These are phyloP conservation scores for Polymixis lichenea DNA, from an alignment of 2,888 invertebrate genomes.

Conservation along the genomic window DNA sequence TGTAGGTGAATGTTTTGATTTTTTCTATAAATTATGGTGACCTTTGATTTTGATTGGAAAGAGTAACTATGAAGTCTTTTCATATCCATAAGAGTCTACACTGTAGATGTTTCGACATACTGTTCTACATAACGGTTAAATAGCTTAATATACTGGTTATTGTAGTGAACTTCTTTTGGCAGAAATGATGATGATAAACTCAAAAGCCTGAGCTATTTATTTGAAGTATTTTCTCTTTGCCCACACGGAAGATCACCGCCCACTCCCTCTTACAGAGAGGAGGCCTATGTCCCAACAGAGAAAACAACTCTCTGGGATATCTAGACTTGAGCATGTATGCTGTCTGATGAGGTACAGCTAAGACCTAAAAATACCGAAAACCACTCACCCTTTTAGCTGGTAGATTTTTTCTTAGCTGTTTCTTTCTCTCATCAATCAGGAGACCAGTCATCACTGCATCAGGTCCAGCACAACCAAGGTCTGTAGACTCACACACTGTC, in stretches of 20 bases:
- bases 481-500: conserved; percentile 36
- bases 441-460: conserved; percentile 70
- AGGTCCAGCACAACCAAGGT: background rate
- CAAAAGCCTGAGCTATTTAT: background rate
- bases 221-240: background rate
- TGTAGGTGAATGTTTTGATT: background rate
- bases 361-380: background rate
- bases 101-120: background rate
- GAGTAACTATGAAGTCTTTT: background rate
- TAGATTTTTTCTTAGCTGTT: conserved; percentile 70
- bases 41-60: background rate
- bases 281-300: background rate
- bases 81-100: background rate
- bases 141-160: background rate
- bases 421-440: conserved; percentile 77
- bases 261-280: background rate
- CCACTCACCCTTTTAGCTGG: conserved; percentile 82
- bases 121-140: background rate
- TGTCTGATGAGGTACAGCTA: background rate
- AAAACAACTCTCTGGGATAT: background rate
- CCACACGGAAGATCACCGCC: background rate
- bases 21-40: background rate
- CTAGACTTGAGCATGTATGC: background rate
- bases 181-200: background rate
- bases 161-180: background rate